phyloP scores from a whole-genome alignment of 2,888 invertebrate genomes.

The Himalopsyche tibetana region DNA sequence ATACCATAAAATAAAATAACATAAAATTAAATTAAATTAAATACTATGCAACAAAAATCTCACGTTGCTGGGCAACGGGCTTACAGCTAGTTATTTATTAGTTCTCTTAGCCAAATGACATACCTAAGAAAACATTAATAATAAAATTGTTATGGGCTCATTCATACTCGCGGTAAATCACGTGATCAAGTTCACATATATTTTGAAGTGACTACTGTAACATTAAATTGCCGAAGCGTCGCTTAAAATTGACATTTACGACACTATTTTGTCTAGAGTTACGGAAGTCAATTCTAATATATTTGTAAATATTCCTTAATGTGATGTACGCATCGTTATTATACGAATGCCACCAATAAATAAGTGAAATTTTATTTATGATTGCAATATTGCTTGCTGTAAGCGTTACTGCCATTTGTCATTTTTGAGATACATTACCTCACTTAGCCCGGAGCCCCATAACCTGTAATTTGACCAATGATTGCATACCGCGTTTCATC shows the following conservation, averaged over 20 bases:
- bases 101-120: not conserved
- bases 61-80: no score
- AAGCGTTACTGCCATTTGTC: not conserved
- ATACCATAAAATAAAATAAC: no score
- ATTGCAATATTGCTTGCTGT: not conserved
- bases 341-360: not conserved
- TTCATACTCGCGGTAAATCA: not conserved
- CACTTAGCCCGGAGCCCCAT: no score
- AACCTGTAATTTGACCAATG: no score
- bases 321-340: not conserved
- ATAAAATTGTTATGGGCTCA: not conserved
- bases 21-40: no score
- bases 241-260: not conserved
- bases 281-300: conserved; percentile 6
- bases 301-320: not conserved
- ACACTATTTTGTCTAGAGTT: not conserved
- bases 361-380: conserved; percentile 1
- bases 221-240: not conserved
- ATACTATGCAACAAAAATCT: no score
- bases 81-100: conserved; percentile 13
- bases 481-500: no score
- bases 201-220: not conserved
- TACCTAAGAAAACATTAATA: not conserved
- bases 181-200: not conserved
- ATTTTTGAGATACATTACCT: not conserved